Percentiles rank a stretch among this genome's conserved stretches.
These are phyloP conservation scores for Recurvirostra avosetta DNA, from an alignment of 2,113 vertebrate species.

Conservation along the genomic window DNA sequence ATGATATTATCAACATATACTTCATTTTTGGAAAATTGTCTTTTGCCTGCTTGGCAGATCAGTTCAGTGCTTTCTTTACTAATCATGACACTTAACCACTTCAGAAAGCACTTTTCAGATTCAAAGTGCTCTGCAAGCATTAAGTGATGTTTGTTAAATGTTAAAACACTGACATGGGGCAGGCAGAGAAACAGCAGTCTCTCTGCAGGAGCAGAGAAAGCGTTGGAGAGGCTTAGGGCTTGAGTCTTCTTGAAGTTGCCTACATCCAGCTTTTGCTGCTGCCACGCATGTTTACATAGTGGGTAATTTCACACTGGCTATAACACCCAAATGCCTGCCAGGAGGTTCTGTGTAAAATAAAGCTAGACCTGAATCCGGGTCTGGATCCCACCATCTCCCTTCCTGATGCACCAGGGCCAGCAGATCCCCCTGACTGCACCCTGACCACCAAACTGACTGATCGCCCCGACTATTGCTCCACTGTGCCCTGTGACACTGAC, in stretches of 20 bases:
- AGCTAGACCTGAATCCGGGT: rapidly evolving
- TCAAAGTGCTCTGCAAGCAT: neutral
- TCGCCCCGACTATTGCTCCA: rapidly evolving
- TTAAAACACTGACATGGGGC: neutral
- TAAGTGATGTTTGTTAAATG: neutral
- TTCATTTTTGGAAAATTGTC: neutral
- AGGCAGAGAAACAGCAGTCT: neutral
- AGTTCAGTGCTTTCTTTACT: neutral
- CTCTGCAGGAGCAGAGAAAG: neutral
- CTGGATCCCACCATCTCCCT: neutral
- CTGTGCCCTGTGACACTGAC: too few species aligned
- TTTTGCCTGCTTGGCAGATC: neutral
- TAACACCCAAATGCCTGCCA: neutral
- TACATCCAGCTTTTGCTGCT: neutral
- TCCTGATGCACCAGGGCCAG: neutral
- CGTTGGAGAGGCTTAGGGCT: neutral
- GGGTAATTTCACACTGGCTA: neutral
- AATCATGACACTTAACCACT: neutral
- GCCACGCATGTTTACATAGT: neutral
- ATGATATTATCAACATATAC: rapidly evolving
- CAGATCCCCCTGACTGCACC: neutral
- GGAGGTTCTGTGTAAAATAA: neutral
- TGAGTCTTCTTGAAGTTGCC: neutral
- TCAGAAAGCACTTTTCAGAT: neutral
- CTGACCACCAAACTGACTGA: rapidly evolving